These are phyloP conservation scores for Hyposoter didymator DNA, from an alignment of 2,888 invertebrate genomes.

Conservation along the genomic window DNA sequence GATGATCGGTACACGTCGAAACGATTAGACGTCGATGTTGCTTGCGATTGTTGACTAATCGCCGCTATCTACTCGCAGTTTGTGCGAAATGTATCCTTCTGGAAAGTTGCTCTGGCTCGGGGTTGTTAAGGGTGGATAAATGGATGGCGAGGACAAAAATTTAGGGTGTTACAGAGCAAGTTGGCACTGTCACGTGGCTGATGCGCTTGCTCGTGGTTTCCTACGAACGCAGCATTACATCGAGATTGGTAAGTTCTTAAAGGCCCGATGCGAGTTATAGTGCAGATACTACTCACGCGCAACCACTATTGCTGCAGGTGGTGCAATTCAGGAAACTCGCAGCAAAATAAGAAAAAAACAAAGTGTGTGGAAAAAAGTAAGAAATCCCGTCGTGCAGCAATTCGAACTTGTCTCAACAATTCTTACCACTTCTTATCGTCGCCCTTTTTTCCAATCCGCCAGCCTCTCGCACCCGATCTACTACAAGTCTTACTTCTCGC, in stretches of 20 bases:
- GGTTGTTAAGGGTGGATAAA: slow-evolving; percentile 3
- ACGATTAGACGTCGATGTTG: not conserved
- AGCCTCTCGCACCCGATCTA: slow-evolving; percentile 21
- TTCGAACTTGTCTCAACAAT: slow-evolving; percentile 70
- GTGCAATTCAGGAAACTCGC: slow-evolving; percentile 63
- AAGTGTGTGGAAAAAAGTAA: slow-evolving; percentile 43
- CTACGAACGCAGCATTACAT: slow-evolving; percentile 20
- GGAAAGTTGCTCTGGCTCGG: slow-evolving; percentile 72
- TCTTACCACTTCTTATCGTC: slow-evolving; percentile 67
- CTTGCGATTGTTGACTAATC: not conserved
- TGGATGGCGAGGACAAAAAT: slow-evolving; percentile 36
- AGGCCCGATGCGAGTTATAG: slow-evolving; percentile 48
- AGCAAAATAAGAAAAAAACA: not conserved
- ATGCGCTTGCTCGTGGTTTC: slow-evolving; percentile 59
- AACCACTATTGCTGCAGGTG: slow-evolving; percentile 19
- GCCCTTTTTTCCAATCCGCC: slow-evolving; percentile 24
- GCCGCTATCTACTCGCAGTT: not conserved
- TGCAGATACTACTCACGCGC: slow-evolving; percentile 46
- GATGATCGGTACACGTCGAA: not conserved
- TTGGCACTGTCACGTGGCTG: slow-evolving; percentile 23
- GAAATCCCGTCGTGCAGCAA: slow-evolving; percentile 55
- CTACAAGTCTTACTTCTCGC: slow-evolving; percentile 27
- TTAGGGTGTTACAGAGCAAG: slow-evolving; percentile 10
- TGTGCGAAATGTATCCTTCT: slow-evolving; percentile 77
- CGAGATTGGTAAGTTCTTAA: slow-evolving; percentile 22